A percentile compares a stretch with the other conserved stretches of the same genome.
phyloP scores from a whole-genome alignment of 1,140 invertebrate genomes.

The Scaptodrosophila lebanonensis region DNA sequence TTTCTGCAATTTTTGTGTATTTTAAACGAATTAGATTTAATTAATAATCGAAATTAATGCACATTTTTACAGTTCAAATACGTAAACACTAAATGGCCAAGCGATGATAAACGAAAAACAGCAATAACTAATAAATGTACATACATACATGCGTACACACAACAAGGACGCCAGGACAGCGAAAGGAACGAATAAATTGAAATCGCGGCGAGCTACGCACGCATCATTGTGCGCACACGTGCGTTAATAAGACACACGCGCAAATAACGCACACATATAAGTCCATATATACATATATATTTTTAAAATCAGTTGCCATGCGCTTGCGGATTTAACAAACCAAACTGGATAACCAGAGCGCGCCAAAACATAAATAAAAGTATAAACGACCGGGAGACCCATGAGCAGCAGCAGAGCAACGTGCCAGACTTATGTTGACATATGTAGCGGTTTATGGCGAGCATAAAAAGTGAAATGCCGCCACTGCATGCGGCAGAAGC shows the following conservation, averaged over 20 bases:
- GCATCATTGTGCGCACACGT: too few species aligned
- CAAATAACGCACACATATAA: too few species aligned
- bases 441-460: conserved; percentile 68
- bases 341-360: background rate
- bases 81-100: too few species aligned
- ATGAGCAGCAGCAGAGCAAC: conserved; percentile 19
- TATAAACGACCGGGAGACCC: conserved; percentile 10
- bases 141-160: too few species aligned
- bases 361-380: conserved; percentile 4
- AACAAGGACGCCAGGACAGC: background rate
- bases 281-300: too few species aligned
- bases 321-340: background rate
- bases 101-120: conserved; percentile 14
- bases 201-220: background rate
- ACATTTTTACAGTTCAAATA: conserved; percentile 48
- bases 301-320: too few species aligned
- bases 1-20: background rate
- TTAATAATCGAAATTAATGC: background rate
- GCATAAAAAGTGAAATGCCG: conserved; percentile 73
- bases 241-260: too few species aligned
- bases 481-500: conserved; percentile 73
- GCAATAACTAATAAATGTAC: conserved; percentile 7
- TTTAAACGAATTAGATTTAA: conserved; percentile 7
- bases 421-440: conserved; percentile 30
- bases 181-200: conserved; percentile 13